A percentile compares a stretch with the other conserved stretches of the same genome.
Evolutionary conservation across 2,797 vertebrate genomes (phyloP).

Genomic region (Cacajao melanocephalus): DNA sequence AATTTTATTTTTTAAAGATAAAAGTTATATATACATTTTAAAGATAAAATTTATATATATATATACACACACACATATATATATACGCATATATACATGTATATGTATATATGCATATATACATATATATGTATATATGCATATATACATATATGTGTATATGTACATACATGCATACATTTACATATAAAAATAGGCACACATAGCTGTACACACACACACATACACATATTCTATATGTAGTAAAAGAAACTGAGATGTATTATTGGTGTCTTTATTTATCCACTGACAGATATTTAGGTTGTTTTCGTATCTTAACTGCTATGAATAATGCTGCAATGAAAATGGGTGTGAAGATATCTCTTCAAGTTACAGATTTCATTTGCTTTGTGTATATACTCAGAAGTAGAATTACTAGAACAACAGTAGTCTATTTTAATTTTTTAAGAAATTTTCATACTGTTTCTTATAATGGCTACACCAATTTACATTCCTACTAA

Average conservation of each 20-base stretch:
- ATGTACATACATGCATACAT: too few relatives aligned
- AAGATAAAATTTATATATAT: too few relatives aligned
- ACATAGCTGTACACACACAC: neutral
- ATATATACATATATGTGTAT: rapidly evolving
- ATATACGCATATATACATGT: rapidly evolving
- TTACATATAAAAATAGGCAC: too few relatives aligned
- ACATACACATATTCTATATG: too few relatives aligned
- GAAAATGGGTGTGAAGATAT: neutral
- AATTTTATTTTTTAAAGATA: neutral
- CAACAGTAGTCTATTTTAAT: neutral
- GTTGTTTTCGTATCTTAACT: neutral
- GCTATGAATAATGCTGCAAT: neutral
- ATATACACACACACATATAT: too few relatives aligned
- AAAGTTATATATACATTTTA: too few relatives aligned
- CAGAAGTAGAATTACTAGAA: neutral
- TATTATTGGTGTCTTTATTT: neutral
- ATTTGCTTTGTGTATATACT: neutral
- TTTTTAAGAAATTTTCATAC: neutral
- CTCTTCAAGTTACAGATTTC: neutral
- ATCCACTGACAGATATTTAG: neutral
- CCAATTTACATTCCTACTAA: neutral
- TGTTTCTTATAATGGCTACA: neutral
- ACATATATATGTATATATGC: too few relatives aligned
- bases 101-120: too few relatives aligned
- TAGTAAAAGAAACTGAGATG: too few relatives aligned